phyloP scores from a whole-genome alignment of 2,888 invertebrate genomes.

The Drosophila pegasa region DNA sequence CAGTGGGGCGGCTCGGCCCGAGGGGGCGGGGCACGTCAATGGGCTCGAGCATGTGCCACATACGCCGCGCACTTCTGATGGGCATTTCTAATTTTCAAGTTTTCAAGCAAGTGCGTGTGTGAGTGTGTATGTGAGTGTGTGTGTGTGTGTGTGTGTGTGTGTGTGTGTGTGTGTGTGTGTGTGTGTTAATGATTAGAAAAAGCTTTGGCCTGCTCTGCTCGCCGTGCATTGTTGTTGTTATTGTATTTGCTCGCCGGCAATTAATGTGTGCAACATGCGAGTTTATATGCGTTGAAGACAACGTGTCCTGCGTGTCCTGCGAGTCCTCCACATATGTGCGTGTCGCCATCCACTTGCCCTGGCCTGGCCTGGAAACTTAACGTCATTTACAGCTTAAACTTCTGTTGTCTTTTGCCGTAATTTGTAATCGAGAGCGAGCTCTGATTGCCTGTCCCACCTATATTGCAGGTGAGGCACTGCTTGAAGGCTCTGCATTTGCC shows the following conservation, averaged over 20 bases:
- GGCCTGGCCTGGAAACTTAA: constrained; percentile 16
- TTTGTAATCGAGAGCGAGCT: constrained; percentile 58
- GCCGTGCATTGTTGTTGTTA: constrained; percentile 45
- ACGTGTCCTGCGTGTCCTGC: constrained; percentile 31
- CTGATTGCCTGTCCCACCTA: not conserved
- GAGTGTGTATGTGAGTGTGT: constrained; percentile 17
- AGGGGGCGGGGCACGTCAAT: constrained; percentile 15
- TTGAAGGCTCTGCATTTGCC: too few relatives aligned
- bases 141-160: constrained; percentile 56
- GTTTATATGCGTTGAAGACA: constrained; percentile 67
- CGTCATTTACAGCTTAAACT: constrained; percentile 46
- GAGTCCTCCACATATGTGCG: constrained; percentile 3
- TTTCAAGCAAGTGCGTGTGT: constrained; percentile 58
- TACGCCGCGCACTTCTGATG: constrained; percentile 75
- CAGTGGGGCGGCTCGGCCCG: constrained; percentile 14
- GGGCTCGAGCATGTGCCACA: constrained; percentile 29
- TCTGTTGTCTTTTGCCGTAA: constrained; percentile 70
- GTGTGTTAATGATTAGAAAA: constrained; percentile 83
- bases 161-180: constrained; percentile 36
- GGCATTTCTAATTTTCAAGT: constrained; percentile 83
- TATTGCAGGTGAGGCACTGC: too few relatives aligned
- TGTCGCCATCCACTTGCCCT: constrained; percentile 26
- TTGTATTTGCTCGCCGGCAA: constrained; percentile 74
- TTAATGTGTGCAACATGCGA: constrained; percentile 81
- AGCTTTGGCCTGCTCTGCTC: constrained; percentile 52